phyloP scores from a whole-genome alignment of 1,140 invertebrate genomes.

The Zaprionus gabonicus region DNA sequence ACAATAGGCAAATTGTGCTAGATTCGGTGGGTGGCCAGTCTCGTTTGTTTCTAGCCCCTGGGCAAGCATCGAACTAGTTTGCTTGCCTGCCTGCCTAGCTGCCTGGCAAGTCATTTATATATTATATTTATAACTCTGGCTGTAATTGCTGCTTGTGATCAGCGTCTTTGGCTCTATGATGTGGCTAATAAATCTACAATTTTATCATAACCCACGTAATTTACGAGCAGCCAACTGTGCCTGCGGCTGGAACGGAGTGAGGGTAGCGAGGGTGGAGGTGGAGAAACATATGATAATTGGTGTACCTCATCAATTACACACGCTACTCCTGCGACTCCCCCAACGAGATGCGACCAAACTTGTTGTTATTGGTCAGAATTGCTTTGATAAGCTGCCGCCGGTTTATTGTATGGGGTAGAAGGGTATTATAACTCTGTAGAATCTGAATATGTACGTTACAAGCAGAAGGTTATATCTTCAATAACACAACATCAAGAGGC shows the following conservation, averaged over 20 bases:
- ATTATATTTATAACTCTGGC: constrained; percentile 44
- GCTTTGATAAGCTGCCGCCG: neutral
- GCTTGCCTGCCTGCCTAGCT: constrained; percentile 12
- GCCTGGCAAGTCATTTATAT: constrained; percentile 45
- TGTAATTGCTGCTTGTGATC: constrained; percentile 45
- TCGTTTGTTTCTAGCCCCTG: constrained; percentile 28
- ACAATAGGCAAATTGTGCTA: constrained; percentile 6
- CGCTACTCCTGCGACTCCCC: constrained; percentile 31
- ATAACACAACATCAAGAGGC: too few relatives aligned
- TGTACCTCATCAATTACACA: constrained; percentile 47
- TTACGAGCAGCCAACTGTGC: constrained; percentile 43
- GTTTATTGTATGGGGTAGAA: too few relatives aligned
- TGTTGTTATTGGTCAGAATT: constrained; percentile 3
- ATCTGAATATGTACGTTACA: too few relatives aligned
- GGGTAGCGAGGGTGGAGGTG: neutral
- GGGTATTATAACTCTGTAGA: too few relatives aligned
- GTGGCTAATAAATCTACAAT: constrained; percentile 64
- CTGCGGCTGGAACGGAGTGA: constrained; percentile 10
- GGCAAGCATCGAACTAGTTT: constrained; percentile 66
- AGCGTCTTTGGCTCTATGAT: constrained; percentile 27
- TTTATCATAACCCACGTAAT: constrained; percentile 59
- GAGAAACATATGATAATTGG: constrained; percentile 69
- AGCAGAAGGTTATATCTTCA: too few relatives aligned
- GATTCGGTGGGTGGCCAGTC: constrained; percentile 55
- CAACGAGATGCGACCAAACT: constrained; percentile 23